Evolutionary conservation across 2,113 vertebrate genomes (phyloP).

Genomic region (Ibidorhyncha struthersii): DNA sequence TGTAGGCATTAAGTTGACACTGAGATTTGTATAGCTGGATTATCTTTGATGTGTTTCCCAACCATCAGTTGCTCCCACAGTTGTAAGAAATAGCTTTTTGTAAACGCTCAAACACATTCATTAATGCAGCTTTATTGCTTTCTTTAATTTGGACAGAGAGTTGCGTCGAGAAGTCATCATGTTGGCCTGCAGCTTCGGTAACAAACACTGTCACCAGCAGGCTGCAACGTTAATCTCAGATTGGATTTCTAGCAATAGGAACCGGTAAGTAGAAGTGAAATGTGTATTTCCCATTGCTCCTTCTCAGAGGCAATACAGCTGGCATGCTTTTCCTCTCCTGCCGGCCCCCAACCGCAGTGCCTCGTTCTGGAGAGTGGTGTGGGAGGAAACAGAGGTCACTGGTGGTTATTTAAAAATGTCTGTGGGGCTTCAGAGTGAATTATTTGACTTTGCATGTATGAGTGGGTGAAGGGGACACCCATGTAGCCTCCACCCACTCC

Average conservation of each 20-base stretch:
- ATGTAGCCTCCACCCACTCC: not conserved
- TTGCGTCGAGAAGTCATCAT: slow-evolving; percentile 93
- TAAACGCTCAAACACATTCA: not conserved
- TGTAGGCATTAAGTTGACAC: not conserved
- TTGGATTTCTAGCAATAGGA: slow-evolving; percentile 98
- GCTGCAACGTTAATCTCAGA: slow-evolving; percentile 93
- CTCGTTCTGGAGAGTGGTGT: not conserved
- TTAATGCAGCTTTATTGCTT: not conserved
- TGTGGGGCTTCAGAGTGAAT: not conserved
- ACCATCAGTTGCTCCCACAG: not conserved
- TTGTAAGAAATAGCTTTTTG: not conserved
- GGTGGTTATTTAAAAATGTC: not conserved
- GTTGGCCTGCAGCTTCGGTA: slow-evolving; percentile 95
- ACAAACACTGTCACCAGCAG: slow-evolving; percentile 97
- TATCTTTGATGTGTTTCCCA: not conserved
- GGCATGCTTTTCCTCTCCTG: not conserved
- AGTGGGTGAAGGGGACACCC: not conserved
- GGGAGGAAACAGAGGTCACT: not conserved
- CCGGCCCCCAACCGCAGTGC: not conserved
- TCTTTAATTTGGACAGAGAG: slow-evolving; percentile 78
- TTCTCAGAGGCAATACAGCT: not conserved
- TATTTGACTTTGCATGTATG: not conserved
- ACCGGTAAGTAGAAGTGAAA: slow-evolving; percentile 78
- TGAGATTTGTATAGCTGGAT: not conserved
- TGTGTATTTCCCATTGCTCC: not conserved